Conservation (phyloP, 2,888 invertebrate genomes). For the Rugalucina vietnamica region DNA sequence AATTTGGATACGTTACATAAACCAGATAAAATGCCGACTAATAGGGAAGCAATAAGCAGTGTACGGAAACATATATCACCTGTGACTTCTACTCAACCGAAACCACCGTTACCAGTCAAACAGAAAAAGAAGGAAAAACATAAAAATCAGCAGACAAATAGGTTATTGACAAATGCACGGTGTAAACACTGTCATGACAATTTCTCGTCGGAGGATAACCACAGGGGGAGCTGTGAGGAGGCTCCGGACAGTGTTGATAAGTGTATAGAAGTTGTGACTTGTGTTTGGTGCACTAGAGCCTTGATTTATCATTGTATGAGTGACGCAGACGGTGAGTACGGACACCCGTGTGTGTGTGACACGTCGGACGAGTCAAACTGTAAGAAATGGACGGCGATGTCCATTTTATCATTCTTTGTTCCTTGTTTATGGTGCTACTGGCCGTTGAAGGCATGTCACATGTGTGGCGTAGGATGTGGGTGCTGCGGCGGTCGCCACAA, state of each 20-base stretch:
- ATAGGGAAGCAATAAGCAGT: constrained; percentile 76
- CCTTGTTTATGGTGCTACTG: constrained; percentile 98
- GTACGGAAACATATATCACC: constrained; percentile 69
- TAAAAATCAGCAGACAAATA: constrained; percentile 57
- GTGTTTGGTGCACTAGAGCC: constrained; percentile 94
- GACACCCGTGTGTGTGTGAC: constrained; percentile 92
- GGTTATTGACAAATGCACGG: constrained; percentile 74
- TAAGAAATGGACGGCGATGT: constrained; percentile 93
- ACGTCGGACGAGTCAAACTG: constrained; percentile 84
- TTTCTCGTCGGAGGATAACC: constrained; percentile 92
- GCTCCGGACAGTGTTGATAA: constrained; percentile 93
- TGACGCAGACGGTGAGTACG: constrained; percentile 92
- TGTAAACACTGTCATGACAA: constrained; percentile 85
- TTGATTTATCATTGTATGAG: constrained; percentile 97
- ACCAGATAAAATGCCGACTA: constrained; percentile 64
- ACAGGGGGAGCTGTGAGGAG: constrained; percentile 89
- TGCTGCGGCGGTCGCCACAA: constrained; percentile 93
- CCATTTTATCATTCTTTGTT: constrained; percentile 93
- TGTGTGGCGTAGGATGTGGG: constrained; percentile 91
- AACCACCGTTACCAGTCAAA: constrained; percentile 84
- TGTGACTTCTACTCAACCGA: constrained; percentile 71
- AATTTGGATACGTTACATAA: constrained; percentile 85
- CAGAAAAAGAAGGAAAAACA: constrained; percentile 77
- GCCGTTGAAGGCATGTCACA: constrained; percentile 93
- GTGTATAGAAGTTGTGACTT: constrained; percentile 92